phyloP scores from a whole-genome alignment of 2,113 vertebrate species.

The Varanus komodoensis region DNA sequence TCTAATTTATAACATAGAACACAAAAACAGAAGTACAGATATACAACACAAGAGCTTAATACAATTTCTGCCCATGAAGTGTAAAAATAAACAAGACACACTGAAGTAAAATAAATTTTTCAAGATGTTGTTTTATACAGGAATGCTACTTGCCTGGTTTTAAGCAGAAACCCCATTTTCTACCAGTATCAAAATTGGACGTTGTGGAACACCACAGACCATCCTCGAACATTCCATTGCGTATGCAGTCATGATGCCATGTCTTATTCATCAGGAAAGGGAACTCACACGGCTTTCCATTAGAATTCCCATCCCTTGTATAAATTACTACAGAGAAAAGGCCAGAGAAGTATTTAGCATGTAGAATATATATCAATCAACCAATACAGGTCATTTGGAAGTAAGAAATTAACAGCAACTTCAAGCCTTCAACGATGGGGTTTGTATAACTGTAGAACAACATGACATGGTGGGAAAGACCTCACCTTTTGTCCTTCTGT shows the following conservation, averaged over 20 bases:
- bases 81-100: not conserved
- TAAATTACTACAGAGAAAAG: conserved; percentile 81
- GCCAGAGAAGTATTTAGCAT: not conserved
- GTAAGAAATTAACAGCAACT: not conserved
- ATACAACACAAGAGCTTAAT: too few species aligned
- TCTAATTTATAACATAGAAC: too few species aligned
- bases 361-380: not conserved
- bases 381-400: not conserved
- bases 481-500: not conserved
- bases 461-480: not conserved
- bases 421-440: not conserved
- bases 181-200: conserved; percentile 77
- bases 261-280: conserved; percentile 86
- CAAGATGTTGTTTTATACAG: not conserved
- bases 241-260: conserved; percentile 90
- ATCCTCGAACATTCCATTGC: conserved; percentile 29
- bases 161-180: conserved; percentile 88
- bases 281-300: conserved; percentile 89
- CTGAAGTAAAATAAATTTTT: not conserved
- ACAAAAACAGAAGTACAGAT: too few species aligned
- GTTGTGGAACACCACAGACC: conserved; percentile 89
- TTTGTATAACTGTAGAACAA: not conserved
- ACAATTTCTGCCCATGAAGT: not conserved
- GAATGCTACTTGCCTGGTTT: conserved; percentile 80
- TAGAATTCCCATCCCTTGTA: conserved; percentile 87